These are phyloP conservation scores for Petaurus breviceps DNA, from an alignment of 2,113 vertebrate species.

Conservation along the genomic window DNA sequence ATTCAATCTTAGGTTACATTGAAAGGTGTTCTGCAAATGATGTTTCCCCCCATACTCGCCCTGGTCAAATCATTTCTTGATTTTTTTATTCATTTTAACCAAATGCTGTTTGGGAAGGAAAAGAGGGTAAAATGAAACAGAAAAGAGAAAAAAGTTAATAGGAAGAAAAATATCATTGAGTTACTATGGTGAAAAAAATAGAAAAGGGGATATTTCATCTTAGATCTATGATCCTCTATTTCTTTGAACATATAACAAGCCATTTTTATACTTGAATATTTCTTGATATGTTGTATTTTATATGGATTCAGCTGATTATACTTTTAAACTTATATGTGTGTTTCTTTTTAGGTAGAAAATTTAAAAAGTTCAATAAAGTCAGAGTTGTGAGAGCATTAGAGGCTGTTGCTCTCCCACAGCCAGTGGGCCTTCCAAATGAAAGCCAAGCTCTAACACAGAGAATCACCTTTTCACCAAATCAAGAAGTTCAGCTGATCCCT, in stretches of 20 bases:
- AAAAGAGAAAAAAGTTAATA: not conserved
- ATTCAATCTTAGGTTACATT: not conserved
- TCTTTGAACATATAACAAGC: not conserved
- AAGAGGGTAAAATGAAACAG: not conserved
- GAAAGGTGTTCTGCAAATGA: not conserved
- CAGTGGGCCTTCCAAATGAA: slow-evolving; percentile 85
- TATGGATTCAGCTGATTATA: not conserved
- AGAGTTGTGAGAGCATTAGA: slow-evolving; percentile 89
- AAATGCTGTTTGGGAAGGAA: slow-evolving; percentile 10
- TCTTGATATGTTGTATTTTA: slow-evolving; percentile 6
- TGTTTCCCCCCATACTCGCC: not conserved
- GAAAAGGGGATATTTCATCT: not conserved
- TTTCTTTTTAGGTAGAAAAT: slow-evolving; percentile 90
- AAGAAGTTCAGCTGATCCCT: slow-evolving; percentile 90
- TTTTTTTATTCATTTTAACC: not conserved
- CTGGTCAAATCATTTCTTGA: not conserved
- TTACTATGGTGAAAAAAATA: not conserved
- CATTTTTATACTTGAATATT: not conserved
- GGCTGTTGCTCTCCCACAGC: slow-evolving; percentile 88
- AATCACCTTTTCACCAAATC: slow-evolving; percentile 87
- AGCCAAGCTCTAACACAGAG: slow-evolving; percentile 86
- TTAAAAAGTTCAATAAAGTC: slow-evolving; percentile 94
- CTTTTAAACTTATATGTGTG: slow-evolving; percentile 16
- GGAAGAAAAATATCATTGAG: not conserved
- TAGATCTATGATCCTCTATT: not conserved